Evolutionary conservation across 2,797 vertebrate species (phyloP).

Genomic region (Schizopygopsis pylzovi): DNA sequence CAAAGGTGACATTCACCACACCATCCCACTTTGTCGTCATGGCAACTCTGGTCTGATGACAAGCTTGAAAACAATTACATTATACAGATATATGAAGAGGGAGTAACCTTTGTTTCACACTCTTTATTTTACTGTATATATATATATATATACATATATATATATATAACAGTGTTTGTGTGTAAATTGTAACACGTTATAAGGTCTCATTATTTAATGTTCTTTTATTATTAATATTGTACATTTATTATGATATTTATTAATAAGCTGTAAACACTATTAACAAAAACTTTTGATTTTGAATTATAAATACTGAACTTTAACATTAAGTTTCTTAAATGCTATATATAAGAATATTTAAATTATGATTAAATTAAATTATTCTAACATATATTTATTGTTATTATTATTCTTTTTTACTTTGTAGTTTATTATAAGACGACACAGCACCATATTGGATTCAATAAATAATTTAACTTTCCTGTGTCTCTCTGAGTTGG

Average conservation of each 20-base stretch:
- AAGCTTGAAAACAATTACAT: constrained; percentile 55
- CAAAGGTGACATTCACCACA: constrained; percentile 88
- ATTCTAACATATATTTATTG: not conserved
- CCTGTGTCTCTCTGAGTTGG: constrained; percentile 76
- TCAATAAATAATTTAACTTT: constrained; percentile 87
- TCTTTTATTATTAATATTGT: not conserved
- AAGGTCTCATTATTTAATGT: not conserved
- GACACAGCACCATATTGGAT: constrained; percentile 77
- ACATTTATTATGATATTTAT: not conserved
- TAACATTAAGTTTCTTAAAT: not conserved
- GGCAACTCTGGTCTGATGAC: constrained; percentile 81
- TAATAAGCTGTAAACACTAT: not conserved
- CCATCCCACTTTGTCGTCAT: constrained; percentile 87
- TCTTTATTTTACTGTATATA: not conserved
- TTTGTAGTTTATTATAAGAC: not conserved
- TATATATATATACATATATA: not conserved
- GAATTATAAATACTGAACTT: not conserved
- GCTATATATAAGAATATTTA: not conserved
- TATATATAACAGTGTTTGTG: not conserved
- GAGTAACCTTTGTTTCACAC: constrained; percentile 5
- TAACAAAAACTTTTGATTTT: not conserved
- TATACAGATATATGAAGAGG: constrained; percentile 20
- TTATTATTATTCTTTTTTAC: not conserved
- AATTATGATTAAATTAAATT: too few relatives aligned
- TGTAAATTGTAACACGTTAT: not conserved